phyloP scores from a whole-genome alignment of 2,113 vertebrate genomes.

The Lepisosteus oculatus region DNA sequence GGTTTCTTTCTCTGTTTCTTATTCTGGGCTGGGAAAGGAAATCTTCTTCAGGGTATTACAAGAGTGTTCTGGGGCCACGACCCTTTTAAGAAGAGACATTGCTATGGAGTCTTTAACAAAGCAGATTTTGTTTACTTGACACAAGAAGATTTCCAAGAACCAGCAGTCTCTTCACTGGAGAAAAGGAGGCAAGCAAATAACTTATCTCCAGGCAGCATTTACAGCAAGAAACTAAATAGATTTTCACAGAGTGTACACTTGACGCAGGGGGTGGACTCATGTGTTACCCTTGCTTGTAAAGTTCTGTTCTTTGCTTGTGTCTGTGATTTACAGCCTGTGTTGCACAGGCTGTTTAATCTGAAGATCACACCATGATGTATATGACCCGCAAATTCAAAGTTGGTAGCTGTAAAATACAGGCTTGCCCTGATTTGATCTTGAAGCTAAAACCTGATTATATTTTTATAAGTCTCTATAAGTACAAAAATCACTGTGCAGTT shows the following conservation, averaged over 20 bases:
- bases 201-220: conserved; percentile 4
- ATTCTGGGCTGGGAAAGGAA: not conserved
- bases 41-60: conserved; percentile 7
- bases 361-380: no score
- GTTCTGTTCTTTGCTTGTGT: no score
- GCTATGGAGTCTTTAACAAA: not conserved
- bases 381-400: no score
- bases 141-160: conserved; percentile 3
- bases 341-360: no score
- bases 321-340: no score
- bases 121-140: conserved; percentile 2
- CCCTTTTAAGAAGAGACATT: not conserved
- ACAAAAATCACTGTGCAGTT: no score
- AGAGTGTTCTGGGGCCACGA: not conserved
- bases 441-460: no score
- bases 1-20: not conserved
- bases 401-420: no score
- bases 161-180: not conserved
- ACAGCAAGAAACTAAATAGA: not conserved
- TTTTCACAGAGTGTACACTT: not conserved
- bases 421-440: no score
- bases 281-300: not conserved
- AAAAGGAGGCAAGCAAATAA: not conserved
- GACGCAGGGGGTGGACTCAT: not conserved
- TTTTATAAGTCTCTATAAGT: no score